These are phyloP conservation scores for Sphenopsis melanotis DNA, from an alignment of 2,797 vertebrate genomes.

Conservation along the genomic window DNA sequence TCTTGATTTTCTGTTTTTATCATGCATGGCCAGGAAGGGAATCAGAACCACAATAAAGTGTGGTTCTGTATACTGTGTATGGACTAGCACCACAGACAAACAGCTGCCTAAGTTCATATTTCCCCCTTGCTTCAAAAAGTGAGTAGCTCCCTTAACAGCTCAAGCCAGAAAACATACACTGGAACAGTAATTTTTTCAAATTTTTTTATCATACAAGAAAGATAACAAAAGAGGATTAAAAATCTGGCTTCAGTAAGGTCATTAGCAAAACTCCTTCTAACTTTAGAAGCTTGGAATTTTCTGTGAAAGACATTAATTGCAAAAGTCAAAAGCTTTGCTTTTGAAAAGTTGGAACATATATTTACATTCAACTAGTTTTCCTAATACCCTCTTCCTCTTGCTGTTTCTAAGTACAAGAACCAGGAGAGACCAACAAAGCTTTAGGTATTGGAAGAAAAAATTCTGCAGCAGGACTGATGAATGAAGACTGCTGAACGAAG, in stretches of 20 bases:
- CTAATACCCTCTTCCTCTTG: neutral
- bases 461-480: neutral
- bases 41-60: neutral
- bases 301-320: neutral
- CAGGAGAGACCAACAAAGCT: neutral
- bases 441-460: neutral
- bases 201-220: neutral
- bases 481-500: neutral
- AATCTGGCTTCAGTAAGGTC: neutral
- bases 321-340: neutral
- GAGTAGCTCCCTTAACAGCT: neutral
- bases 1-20: neutral
- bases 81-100: neutral
- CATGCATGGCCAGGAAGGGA: neutral
- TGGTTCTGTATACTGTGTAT: neutral
- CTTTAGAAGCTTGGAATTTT: neutral
- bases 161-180: neutral
- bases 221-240: neutral
- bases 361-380: neutral
- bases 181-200: neutral
- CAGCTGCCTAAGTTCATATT: neutral
- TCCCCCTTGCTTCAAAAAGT: neutral
- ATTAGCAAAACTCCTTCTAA: neutral
- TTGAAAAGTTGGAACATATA: neutral
- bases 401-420: neutral